phyloP scores from a whole-genome alignment of 2,888 invertebrate species.

The Hydroisotoma schaefferi region DNA sequence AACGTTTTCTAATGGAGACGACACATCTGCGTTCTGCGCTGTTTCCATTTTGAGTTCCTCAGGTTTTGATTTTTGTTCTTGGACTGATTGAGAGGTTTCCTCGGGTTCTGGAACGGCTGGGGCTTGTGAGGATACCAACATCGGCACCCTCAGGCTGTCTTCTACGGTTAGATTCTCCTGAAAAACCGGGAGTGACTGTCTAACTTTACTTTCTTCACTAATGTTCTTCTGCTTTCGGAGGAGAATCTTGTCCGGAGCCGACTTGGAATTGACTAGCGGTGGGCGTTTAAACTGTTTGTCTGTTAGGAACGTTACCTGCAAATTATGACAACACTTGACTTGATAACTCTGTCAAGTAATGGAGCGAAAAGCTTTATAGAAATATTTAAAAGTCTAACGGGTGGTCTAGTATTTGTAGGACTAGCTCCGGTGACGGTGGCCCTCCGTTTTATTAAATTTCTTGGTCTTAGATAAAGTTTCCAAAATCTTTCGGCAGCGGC shows the following conservation, averaged over 20 bases:
- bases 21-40: too few relatives aligned
- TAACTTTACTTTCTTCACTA: neutral
- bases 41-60: too few relatives aligned
- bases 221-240: constrained; percentile 19
- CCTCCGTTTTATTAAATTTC: constrained; percentile 70
- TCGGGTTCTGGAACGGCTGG: neutral
- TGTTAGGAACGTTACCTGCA: too few relatives aligned
- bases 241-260: constrained; percentile 29
- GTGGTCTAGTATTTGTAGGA: constrained; percentile 63
- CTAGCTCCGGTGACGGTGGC: constrained; percentile 84
- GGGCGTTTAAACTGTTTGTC: too few relatives aligned
- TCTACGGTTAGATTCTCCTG: too few relatives aligned
- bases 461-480: constrained; percentile 71
- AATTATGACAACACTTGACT: too few relatives aligned
- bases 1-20: too few relatives aligned
- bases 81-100: neutral
- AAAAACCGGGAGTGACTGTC: too few relatives aligned
- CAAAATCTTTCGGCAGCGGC: constrained; percentile 50
- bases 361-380: too few relatives aligned
- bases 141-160: constrained; percentile 3
- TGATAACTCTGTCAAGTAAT: neutral
- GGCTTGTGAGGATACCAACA: neutral
- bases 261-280: constrained; percentile 40
- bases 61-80: constrained; percentile 13
- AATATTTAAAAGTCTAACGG: constrained; percentile 65